phyloP scores from a whole-genome alignment of 2,797 vertebrate genomes.

The Ctenosaura bakeri region DNA sequence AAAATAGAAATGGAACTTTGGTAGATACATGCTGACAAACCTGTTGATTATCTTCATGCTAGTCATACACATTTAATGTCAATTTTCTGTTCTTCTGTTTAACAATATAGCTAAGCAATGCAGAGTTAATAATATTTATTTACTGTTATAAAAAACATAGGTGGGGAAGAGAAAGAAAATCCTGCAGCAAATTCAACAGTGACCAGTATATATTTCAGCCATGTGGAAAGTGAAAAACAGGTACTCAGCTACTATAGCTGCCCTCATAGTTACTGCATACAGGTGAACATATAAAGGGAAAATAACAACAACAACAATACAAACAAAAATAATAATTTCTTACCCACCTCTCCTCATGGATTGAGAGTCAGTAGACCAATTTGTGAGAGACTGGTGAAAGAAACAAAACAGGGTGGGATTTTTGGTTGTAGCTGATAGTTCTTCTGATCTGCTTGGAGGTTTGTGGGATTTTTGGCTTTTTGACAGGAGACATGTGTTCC shows the following conservation, averaged over 20 bases:
- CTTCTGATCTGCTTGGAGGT: no score
- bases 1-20: background rate
- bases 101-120: slow-evolving; percentile 46
- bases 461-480: no score
- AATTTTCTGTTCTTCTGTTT: slow-evolving; percentile 47
- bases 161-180: slow-evolving; percentile 71
- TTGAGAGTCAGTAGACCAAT: no score
- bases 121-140: slow-evolving; percentile 50
- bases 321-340: no score
- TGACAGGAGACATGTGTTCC: no score
- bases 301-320: no score
- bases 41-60: background rate
- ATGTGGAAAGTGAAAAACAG: slow-evolving; percentile 70
- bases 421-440: no score
- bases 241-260: slow-evolving; percentile 54
- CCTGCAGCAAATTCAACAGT: slow-evolving; percentile 46
- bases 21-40: background rate
- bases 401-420: no score
- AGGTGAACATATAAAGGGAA: background rate
- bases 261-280: background rate
- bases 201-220: slow-evolving; percentile 65
- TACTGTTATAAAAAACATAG: slow-evolving; percentile 71
- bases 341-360: no score
- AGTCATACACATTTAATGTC: slow-evolving; percentile 7
- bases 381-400: no score